phyloP scores from a whole-genome alignment of 2,888 invertebrate genomes.

The Ditula angustiorana region DNA sequence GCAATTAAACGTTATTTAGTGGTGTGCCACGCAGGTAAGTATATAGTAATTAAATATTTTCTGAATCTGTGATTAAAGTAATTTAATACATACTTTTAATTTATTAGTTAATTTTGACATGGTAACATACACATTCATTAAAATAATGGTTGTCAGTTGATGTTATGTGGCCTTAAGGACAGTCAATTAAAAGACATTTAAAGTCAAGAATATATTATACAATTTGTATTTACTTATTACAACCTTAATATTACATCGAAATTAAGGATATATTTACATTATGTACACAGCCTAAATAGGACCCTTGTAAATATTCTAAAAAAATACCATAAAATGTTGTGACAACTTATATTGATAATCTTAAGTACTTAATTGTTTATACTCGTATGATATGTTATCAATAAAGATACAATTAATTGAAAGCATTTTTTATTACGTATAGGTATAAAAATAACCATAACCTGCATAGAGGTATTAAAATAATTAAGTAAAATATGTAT shows the following conservation, averaged over 20 bases:
- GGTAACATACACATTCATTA: no score
- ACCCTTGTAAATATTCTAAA: conserved; percentile 64
- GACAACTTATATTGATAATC: conserved; percentile 58
- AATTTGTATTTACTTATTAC: background rate
- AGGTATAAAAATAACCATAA: background rate
- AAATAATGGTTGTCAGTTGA: background rate
- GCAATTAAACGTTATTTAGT: no score
- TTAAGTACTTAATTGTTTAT: conserved; percentile 50
- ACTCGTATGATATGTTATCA: background rate
- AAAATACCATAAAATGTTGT: conserved; percentile 57
- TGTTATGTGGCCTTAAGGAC: background rate
- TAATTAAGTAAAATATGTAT: background rate
- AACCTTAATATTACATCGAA: conserved; percentile 7
- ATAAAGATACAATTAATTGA: background rate
- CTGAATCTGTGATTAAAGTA: background rate
- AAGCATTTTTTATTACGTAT: conserved; percentile 1
- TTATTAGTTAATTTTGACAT: background rate
- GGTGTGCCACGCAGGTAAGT: no score
- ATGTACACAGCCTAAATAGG: conserved; percentile 77
- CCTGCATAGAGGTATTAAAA: background rate
- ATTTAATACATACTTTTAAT: background rate
- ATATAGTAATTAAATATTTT: no score
- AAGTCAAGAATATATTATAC: background rate
- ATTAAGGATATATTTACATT: conserved; percentile 71
- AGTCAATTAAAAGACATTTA: background rate